Percentiles rank a stretch among this genome's conserved stretches.
phyloP scores from a whole-genome alignment of 2,113 vertebrate species.

The Ictidomys tridecemlineatus region DNA sequence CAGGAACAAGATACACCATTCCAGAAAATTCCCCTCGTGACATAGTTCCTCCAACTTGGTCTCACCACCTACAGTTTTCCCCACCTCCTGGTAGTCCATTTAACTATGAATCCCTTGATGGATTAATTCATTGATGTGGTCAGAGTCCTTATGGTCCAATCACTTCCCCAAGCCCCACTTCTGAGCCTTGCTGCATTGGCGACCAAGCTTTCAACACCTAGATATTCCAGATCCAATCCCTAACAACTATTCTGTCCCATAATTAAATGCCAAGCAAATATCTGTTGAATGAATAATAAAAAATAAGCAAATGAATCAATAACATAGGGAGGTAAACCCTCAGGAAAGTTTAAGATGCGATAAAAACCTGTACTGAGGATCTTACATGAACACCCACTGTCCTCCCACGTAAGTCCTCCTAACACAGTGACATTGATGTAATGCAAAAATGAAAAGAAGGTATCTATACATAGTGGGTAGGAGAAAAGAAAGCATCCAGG shows the following conservation, averaged over 20 bases:
- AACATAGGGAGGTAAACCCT: background rate
- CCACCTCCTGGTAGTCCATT: too few relatives aligned
- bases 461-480: background rate
- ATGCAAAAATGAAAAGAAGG: background rate
- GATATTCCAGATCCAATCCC: too few relatives aligned
- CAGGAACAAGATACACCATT: too few relatives aligned
- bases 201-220: too few relatives aligned
- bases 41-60: too few relatives aligned
- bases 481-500: background rate
- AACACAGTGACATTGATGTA: background rate
- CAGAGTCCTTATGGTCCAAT: too few relatives aligned
- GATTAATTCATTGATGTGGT: too few relatives aligned
- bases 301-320: background rate
- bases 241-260: background rate
- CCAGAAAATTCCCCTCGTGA: too few relatives aligned
- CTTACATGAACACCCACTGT: background rate
- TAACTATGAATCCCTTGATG: too few relatives aligned
- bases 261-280: background rate
- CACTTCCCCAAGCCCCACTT: too few relatives aligned
- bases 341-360: rapidly evolving
- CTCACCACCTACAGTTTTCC: too few relatives aligned
- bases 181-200: too few relatives aligned
- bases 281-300: background rate
- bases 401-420: background rate
- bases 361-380: background rate